These are phyloP conservation scores for Bruchidius siliquastri DNA, from an alignment of 2,888 invertebrate genomes.

Conservation along the genomic window DNA sequence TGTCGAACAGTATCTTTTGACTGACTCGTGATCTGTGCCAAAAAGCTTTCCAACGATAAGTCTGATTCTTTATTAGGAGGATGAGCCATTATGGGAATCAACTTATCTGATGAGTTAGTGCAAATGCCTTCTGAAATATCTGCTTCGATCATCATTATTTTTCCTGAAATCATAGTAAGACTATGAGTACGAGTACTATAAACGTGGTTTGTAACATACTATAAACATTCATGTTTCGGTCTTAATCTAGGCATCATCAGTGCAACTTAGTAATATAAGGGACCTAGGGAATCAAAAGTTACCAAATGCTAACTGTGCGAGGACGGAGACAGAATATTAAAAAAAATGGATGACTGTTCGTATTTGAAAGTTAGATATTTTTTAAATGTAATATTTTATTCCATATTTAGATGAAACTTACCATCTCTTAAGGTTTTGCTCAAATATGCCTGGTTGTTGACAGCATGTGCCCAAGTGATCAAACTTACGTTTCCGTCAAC, in stretches of 20 bases:
- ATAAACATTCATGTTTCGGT: too few species aligned
- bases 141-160: constrained; percentile 75
- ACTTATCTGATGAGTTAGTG: constrained; percentile 39
- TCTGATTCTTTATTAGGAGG: constrained; percentile 71
- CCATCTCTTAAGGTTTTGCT: constrained; percentile 54
- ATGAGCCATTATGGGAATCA: constrained; percentile 81
- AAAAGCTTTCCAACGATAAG: constrained; percentile 68
- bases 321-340: too few species aligned
- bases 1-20: constrained; percentile 44
- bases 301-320: too few species aligned
- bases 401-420: constrained; percentile 7
- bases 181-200: neutral
- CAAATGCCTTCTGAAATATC: constrained; percentile 71
- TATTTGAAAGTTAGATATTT: too few species aligned
- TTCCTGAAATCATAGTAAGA: constrained; percentile 19
- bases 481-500: constrained; percentile 61
- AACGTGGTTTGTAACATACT: neutral
- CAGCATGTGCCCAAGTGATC: constrained; percentile 82
- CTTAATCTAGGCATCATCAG: too few species aligned
- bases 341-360: too few species aligned
- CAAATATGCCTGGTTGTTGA: constrained; percentile 66
- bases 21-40: constrained; percentile 37
- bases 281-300: too few species aligned
- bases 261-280: too few species aligned
- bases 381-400: neutral